These are phyloP conservation scores for Rugalucina vietnamica DNA, from an alignment of 2,888 invertebrate species.

Conservation along the genomic window DNA sequence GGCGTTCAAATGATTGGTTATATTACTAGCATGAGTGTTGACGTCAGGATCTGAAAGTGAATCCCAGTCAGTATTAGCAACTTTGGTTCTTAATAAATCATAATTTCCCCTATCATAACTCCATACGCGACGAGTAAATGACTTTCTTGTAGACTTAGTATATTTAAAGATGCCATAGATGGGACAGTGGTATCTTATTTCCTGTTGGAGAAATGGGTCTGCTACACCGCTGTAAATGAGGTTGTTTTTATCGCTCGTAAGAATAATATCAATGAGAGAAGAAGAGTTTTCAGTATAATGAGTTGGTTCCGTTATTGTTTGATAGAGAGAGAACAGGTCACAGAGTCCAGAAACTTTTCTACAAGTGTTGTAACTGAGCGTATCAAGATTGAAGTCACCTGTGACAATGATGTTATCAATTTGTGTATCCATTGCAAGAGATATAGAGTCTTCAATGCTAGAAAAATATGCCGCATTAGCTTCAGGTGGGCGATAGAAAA, in stretches of 20 bases:
- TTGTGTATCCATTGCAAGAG: too few species aligned
- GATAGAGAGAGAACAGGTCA: background rate
- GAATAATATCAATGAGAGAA: background rate
- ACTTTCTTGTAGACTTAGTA: background rate
- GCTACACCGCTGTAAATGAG: background rate
- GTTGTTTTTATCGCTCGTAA: background rate
- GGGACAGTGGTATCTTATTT: background rate
- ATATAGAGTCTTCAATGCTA: too few species aligned
- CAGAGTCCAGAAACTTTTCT: too few species aligned
- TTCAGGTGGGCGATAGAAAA: too few species aligned
- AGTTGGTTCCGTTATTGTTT: background rate
- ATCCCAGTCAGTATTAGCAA: background rate
- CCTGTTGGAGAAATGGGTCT: background rate
- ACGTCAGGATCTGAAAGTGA: background rate
- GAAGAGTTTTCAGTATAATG: background rate
- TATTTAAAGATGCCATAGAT: background rate
- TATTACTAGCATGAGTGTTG: background rate
- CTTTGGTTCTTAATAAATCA: background rate
- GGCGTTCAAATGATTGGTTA: too few species aligned
- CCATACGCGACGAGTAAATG: background rate
- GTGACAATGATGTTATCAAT: too few species aligned
- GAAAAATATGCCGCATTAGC: too few species aligned
- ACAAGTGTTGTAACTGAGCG: too few species aligned
- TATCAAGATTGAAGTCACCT: too few species aligned
- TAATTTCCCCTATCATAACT: background rate